These are phyloP conservation scores for Ecliptopera silaceata DNA, from an alignment of 2,888 invertebrate genomes.

Conservation along the genomic window DNA sequence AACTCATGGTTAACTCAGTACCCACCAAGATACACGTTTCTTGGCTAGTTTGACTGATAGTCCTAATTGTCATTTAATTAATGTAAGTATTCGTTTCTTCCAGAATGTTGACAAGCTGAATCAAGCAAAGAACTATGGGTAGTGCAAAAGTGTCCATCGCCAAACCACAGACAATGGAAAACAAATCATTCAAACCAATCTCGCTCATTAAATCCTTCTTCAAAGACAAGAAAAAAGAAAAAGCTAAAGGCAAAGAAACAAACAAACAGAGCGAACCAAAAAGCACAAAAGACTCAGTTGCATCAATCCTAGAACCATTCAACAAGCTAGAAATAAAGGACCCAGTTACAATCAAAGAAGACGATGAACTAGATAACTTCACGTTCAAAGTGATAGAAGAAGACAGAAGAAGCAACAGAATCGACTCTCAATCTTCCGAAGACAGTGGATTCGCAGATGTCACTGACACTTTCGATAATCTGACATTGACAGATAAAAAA, in stretches of 20 bases:
- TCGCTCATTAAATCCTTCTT: slow-evolving; percentile 40
- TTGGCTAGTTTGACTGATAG: too few relatives aligned
- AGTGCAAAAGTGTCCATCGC: slow-evolving; percentile 51
- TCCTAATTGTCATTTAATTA: neutral
- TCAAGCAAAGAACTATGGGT: slow-evolving; percentile 55
- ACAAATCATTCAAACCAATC: slow-evolving; percentile 53
- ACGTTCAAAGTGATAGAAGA: slow-evolving; percentile 55
- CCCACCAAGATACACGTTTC: too few relatives aligned
- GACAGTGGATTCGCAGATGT: slow-evolving; percentile 65
- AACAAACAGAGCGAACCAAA: slow-evolving; percentile 8
- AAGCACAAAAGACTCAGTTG: slow-evolving; percentile 11
- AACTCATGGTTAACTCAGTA: too few relatives aligned
- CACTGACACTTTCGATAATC: slow-evolving; percentile 50
- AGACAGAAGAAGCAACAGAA: slow-evolving; percentile 47
- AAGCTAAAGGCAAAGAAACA: slow-evolving; percentile 29
- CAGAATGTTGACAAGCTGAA: slow-evolving; percentile 31
- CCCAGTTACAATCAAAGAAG: slow-evolving; percentile 30
- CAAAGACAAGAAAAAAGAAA: slow-evolving; percentile 45
- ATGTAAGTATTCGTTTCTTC: slow-evolving; percentile 17
- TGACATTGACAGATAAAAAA: slow-evolving; percentile 21
- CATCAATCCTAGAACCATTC: slow-evolving; percentile 24
- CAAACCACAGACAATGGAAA: slow-evolving; percentile 58
- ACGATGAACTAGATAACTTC: slow-evolving; percentile 59
- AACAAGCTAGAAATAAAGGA: slow-evolving; percentile 20
- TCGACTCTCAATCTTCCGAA: slow-evolving; percentile 63